phyloP scores from a whole-genome alignment of 2,113 vertebrate genomes.

The Pyxicephalus adspersus region DNA sequence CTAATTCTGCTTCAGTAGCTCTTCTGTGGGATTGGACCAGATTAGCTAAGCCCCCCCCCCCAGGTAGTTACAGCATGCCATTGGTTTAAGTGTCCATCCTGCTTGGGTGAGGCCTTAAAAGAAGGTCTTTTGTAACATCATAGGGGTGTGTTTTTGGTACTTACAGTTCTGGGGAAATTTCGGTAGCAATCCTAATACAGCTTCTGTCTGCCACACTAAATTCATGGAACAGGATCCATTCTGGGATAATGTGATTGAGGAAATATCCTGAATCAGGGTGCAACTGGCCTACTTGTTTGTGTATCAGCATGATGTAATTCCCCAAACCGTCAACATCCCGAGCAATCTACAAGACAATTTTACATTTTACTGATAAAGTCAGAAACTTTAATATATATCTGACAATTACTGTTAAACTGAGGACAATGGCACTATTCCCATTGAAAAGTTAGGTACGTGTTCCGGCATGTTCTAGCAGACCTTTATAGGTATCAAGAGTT shows the following conservation, averaged over 20 bases:
- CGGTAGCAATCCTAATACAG: slow-evolving; percentile 81
- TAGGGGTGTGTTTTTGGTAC: not conserved
- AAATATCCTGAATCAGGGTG: slow-evolving; percentile 76
- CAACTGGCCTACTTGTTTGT: slow-evolving; percentile 85
- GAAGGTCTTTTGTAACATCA: not conserved
- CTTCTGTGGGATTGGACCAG: no score
- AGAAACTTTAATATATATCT: no score
- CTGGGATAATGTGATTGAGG: slow-evolving; percentile 70
- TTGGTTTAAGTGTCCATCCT: not conserved
- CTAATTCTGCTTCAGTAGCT: no score
- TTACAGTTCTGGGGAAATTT: slow-evolving; percentile 93
- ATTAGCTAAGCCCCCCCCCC: no score
- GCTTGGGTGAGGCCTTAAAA: not conserved
- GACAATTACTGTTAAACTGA: no score
- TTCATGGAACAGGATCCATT: slow-evolving; percentile 84
- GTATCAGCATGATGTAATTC: slow-evolving; percentile 85
- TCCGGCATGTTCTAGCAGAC: no score
- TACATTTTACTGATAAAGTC: no score
- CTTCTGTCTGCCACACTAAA: slow-evolving; percentile 87
- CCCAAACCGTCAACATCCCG: slow-evolving; percentile 82
- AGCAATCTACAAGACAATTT: slow-evolving; percentile 69
- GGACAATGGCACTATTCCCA: no score
- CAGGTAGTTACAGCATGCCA: no score
- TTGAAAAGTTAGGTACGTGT: no score
- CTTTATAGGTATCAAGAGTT: no score